Conservation (phyloP, 1,140 invertebrate genomes). For the Ericerus pela region DNA sequence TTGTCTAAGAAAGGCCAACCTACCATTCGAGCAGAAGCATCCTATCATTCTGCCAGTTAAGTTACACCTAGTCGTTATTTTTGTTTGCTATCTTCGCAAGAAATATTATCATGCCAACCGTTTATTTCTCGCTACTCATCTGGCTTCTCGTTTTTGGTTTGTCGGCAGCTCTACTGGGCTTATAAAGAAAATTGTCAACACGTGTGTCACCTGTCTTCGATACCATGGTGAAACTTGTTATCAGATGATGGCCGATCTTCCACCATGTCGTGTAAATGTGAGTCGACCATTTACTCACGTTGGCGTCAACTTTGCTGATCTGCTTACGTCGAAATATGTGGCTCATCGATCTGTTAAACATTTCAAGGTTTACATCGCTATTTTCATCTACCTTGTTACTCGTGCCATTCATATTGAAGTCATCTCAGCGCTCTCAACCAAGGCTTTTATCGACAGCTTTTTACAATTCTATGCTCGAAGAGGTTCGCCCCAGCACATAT, state of each 20-base stretch:
- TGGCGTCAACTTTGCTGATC: conserved; percentile 32
- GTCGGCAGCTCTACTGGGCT: conserved; percentile 19
- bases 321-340: conserved; percentile 29
- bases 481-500: conserved; percentile 26
- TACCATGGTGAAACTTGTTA: conserved; percentile 3
- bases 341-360: conserved; percentile 20
- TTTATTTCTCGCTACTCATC: conserved; percentile 17
- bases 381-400: conserved; percentile 33
- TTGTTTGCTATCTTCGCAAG: conserved; percentile 25
- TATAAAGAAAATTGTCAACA: conserved; percentile 18
- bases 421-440: conserved; percentile 28
- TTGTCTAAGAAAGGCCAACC: conserved; percentile 14
- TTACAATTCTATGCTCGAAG: conserved; percentile 30
- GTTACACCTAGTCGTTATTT: conserved; percentile 25
- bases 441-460: conserved; percentile 30
- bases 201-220: conserved; percentile 25
- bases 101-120: conserved; percentile 25
- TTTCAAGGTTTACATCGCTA: conserved; percentile 30
- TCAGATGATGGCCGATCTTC: conserved; percentile 28
- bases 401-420: conserved; percentile 33
- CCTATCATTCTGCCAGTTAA: conserved; percentile 17
- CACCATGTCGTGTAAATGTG: conserved; percentile 22
- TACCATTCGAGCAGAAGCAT: conserved; percentile 15
- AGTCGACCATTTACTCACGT: conserved; percentile 24
- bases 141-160: conserved; percentile 27